phyloP scores from a whole-genome alignment of 2,113 vertebrate species.

The Donacobius atricapilla region DNA sequence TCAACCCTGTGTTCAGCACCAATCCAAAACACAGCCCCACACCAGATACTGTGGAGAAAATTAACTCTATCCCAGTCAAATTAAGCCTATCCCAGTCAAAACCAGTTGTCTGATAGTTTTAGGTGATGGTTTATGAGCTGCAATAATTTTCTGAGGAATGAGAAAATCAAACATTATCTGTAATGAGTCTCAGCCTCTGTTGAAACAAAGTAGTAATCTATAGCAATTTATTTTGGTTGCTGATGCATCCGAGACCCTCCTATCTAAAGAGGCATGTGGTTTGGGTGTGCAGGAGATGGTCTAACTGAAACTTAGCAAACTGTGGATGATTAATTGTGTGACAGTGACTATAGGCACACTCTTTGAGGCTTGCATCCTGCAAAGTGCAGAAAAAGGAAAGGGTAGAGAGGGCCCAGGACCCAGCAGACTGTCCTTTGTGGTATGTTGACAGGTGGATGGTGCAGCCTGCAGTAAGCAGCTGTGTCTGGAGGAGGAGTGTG shows the following conservation, averaged over 20 bases:
- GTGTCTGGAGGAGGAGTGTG: neutral
- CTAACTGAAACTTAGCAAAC: neutral
- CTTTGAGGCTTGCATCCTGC: neutral
- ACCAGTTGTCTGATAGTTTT: neutral
- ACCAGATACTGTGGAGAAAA: neutral
- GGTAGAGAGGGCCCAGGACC: neutral
- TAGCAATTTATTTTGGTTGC: neutral
- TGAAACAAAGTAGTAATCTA: neutral
- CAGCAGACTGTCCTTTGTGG: neutral
- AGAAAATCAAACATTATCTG: neutral
- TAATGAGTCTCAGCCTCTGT: neutral
- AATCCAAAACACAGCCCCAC: neutral
- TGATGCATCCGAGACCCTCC: neutral
- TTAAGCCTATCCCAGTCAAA: neutral
- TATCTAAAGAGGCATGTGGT: neutral
- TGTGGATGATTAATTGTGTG: neutral
- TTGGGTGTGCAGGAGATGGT: neutral
- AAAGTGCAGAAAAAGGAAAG: neutral
- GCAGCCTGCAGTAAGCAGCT: neutral
- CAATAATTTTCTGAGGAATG: neutral
- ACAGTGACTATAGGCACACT: neutral
- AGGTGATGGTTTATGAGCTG: neutral
- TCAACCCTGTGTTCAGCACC: neutral
- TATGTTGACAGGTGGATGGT: neutral
- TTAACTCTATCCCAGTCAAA: neutral